These are phyloP conservation scores for Chymomyza amoena DNA, from an alignment of 2,888 invertebrate genomes.

Conservation along the genomic window DNA sequence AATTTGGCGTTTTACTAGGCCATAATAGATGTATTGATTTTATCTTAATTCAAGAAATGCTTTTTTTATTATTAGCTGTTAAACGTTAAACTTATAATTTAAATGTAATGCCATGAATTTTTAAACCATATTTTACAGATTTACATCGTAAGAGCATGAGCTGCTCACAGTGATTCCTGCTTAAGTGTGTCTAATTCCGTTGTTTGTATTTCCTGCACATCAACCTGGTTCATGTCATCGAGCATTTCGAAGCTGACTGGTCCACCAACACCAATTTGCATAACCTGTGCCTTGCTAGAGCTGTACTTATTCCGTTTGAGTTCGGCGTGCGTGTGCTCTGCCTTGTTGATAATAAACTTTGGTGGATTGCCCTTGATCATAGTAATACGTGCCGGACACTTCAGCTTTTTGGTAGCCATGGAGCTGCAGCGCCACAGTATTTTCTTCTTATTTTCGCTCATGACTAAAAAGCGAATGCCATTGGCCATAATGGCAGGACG, in stretches of 20 bases:
- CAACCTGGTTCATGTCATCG: conserved; percentile 40
- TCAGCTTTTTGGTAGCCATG: conserved; percentile 79
- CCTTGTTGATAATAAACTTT: conserved; percentile 78
- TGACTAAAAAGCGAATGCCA: conserved; percentile 78
- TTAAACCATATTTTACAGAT: not conserved
- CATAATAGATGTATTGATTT: not conserved
- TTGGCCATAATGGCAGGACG: conserved; percentile 79
- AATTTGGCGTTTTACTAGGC: not conserved
- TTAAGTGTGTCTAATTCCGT: conserved; percentile 32
- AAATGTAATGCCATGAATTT: not conserved
- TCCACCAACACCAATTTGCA: conserved; percentile 56
- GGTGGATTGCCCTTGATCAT: conserved; percentile 78
- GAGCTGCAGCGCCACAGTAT: conserved; percentile 79
- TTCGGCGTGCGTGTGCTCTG: conserved; percentile 78
- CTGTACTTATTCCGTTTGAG: conserved; percentile 78
- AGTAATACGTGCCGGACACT: conserved; percentile 78
- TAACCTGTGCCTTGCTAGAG: conserved; percentile 65
- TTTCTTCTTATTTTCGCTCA: conserved; percentile 79
- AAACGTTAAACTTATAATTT: not conserved
- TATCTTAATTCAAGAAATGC: not conserved
- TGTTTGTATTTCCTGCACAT: conserved; percentile 42
- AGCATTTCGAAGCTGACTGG: conserved; percentile 59
- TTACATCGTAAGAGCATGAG: not conserved
- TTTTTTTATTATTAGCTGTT: not conserved
- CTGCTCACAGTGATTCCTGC: conserved; percentile 39